Percentiles rank a stretch among this genome's conserved stretches.
phyloP scores from a whole-genome alignment of 2,797 vertebrate species.

The Graptemys geographica region DNA sequence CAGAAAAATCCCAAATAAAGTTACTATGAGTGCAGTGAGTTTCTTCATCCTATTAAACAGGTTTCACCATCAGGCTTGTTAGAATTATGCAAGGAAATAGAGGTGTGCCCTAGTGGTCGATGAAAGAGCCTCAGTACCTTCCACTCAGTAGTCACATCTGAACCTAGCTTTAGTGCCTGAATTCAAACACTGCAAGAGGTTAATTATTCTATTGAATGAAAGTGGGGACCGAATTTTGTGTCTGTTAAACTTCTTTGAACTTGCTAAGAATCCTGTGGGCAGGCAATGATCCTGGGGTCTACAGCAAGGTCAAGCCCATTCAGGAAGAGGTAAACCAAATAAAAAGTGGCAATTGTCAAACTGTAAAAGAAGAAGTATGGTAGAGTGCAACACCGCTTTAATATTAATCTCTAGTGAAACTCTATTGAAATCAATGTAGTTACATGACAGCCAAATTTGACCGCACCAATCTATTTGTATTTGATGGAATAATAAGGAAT shows the following conservation, averaged over 20 bases:
- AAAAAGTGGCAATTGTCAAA: neutral
- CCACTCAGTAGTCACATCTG: neutral
- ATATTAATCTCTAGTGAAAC: accelerated
- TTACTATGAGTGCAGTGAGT: neutral
- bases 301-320: neutral
- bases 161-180: neutral
- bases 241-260: accelerated
- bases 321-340: neutral
- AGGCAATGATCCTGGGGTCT: accelerated
- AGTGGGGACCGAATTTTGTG: neutral
- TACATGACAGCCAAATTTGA: neutral
- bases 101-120: neutral
- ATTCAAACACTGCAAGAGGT: neutral
- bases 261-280: neutral
- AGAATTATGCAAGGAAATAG: neutral
- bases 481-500: too few relatives aligned
- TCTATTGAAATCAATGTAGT: neutral
- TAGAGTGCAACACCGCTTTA: neutral
- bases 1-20: too few relatives aligned
- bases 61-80: neutral
- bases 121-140: neutral
- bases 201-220: neutral
- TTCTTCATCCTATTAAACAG: neutral
- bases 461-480: neutral
- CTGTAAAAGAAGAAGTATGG: accelerated